Conservation (phyloP, 1,140 invertebrate genomes). For the Lucilia cuprina region DNA sequence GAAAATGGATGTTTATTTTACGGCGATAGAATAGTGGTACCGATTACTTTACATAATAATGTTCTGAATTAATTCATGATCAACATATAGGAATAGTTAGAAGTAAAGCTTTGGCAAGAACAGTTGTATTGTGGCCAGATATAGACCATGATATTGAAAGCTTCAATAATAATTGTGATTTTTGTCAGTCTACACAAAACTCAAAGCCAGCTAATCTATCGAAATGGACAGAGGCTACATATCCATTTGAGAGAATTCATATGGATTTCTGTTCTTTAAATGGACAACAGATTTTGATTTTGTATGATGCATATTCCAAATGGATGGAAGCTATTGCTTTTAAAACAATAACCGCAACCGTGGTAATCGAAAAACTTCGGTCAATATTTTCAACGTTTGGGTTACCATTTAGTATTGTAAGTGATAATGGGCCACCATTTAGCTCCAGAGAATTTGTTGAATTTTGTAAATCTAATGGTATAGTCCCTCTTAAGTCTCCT, state of each 20-base stretch:
- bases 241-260: conserved; percentile 24
- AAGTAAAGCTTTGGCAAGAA: neutral
- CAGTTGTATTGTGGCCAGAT: conserved; percentile 12
- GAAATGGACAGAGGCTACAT: neutral
- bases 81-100: conserved; percentile 4
- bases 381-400: neutral
- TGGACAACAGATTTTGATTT: neutral
- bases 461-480: neutral
- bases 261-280: conserved; percentile 10
- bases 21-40: conserved; percentile 12
- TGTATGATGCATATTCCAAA: conserved; percentile 10
- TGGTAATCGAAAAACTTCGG: neutral
- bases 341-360: neutral
- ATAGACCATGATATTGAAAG: neutral
- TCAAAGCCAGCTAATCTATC: neutral
- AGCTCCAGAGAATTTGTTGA: neutral
- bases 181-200: neutral
- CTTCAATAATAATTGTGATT: neutral
- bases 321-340: conserved; percentile 10
- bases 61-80: conserved; percentile 11
- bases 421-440: neutral
- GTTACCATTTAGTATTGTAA: neutral
- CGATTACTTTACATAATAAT: neutral
- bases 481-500: neutral
- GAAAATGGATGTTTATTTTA: conserved; percentile 9